These are phyloP conservation scores for Eulimnadia texana DNA, from an alignment of 1,140 invertebrate genomes.

Conservation along the genomic window DNA sequence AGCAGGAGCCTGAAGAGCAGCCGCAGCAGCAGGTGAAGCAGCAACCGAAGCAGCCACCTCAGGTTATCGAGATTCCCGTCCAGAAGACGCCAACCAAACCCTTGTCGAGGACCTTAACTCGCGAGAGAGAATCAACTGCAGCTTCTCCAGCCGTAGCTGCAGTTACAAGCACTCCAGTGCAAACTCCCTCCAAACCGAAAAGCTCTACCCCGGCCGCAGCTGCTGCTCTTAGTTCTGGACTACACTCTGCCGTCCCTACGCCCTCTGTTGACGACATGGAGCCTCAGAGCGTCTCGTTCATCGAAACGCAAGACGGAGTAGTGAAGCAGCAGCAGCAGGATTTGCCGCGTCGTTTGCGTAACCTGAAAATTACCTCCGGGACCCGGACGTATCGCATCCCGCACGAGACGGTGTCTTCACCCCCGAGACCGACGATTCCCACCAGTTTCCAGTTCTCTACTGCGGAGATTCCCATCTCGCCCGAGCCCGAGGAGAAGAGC, in stretches of 20 bases:
- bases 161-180: neutral
- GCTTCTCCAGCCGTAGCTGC: neutral
- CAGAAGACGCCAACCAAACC: neutral
- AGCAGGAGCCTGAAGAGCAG: neutral
- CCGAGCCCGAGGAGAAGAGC: conserved; percentile 16
- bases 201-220: neutral
- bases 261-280: conserved; percentile 67
- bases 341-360: conserved; percentile 33
- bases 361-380: conserved; percentile 67
- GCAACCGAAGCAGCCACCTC: neutral
- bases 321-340: conserved; percentile 36
- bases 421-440: conserved; percentile 12
- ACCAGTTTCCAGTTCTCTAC: conserved; percentile 12
- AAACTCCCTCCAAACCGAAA: neutral
- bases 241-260: conserved; percentile 43
- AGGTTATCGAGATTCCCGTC: neutral
- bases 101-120: neutral
- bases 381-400: conserved; percentile 67
- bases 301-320: conserved; percentile 44
- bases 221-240: conserved; percentile 26
- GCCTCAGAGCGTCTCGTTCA: conserved; percentile 81
- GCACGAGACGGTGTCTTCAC: conserved; percentile 19
- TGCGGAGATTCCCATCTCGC: conserved; percentile 10
- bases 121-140: neutral
- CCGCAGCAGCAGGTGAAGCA: neutral